Base-by-base conservation (phyloP, 2,888 invertebrate species). In the Cylindroiulus punctatus region DNA sequence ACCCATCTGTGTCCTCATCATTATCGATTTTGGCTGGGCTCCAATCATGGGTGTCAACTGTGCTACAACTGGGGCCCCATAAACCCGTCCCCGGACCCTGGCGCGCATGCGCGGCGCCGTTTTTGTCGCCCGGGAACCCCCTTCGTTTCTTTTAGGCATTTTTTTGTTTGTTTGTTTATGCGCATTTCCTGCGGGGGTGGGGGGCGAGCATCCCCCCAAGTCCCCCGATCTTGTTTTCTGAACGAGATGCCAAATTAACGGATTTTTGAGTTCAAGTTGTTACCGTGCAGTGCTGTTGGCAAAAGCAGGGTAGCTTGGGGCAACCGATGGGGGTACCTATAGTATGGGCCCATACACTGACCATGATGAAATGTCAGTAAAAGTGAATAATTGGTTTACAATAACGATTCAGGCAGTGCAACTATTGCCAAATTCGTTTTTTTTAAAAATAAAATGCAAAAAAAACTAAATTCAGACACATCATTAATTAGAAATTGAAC, bases 41-140 rank as follows among this genome's bases (percentile, higher is more conserved):
- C 84, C 84, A 84, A 84, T 84, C 44, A 84, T 84, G 42, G 84
- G 84, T 84, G 84, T 84, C 84, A 84, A 84, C 84, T 84, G 42
- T 47, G 57, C 57, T 40, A 84, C 44, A 44, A 84, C 40, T 84
- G 7, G 84, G 84, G 42, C 84, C 84, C 36, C 42, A 84, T 57
- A 57, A 57, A 57, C 57, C 57, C 57, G 57, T 57, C 57, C 57
- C 57, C 57, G 22, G 22, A 57, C 57, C n/a, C 22, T n/a, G 22
- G 3, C 22, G 57, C 57, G 57, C 57, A 22, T 57, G 57, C 57
- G 57, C 57, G 57, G 7, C 57, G 57, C 57, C 57, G 57, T 57
- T 57, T 57, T 57, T 57, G 57, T 57, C 57, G n/a, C 52, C 52
- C 57, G 57, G 57, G 57, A 57, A 57, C 57, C 57, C 57, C 57